Percentiles rank a stretch among this genome's conserved stretches.
Conservation (phyloP, 2,113 vertebrate genomes). For the Nanger granti region DNA sequence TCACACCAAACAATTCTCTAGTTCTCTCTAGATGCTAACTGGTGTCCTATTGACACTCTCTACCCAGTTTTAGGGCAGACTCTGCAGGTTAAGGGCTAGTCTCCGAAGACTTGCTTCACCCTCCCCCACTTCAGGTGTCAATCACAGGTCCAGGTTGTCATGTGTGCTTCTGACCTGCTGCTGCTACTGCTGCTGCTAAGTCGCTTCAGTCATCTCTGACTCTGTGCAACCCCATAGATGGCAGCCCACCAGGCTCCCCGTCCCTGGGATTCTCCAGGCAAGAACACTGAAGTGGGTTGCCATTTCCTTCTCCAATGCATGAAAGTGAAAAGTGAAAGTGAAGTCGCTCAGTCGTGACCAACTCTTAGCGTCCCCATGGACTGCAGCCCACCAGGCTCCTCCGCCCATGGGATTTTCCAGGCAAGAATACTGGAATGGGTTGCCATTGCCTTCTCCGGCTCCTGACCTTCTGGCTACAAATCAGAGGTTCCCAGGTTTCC, state of each 20-base stretch:
- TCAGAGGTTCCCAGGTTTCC: background rate
- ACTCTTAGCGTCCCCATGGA: no score
- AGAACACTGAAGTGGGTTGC: no score
- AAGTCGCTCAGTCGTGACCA: fast-evolving
- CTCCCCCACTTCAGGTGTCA: background rate
- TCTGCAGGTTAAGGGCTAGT: background rate
- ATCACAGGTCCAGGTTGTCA: background rate
- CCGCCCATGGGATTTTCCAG: no score
- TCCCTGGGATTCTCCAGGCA: no score
- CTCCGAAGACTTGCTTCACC: background rate
- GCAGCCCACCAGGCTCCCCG: no score
- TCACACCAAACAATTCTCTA: background rate
- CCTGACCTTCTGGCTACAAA: background rate
- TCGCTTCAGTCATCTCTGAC: no score
- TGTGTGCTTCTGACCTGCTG: background rate
- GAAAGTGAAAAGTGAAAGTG: no score
- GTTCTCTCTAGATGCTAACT: background rate
- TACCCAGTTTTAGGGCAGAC: background rate
- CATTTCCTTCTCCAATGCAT: no score
- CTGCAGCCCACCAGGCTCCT: no score
- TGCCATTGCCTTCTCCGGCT: background rate
- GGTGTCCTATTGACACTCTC: background rate
- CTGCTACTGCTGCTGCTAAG: background rate
- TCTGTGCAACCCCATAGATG: no score
- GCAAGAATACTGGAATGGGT: no score